Base-by-base conservation (phyloP, 2,888 invertebrate genomes). In the Byasa hedistus region DNA sequence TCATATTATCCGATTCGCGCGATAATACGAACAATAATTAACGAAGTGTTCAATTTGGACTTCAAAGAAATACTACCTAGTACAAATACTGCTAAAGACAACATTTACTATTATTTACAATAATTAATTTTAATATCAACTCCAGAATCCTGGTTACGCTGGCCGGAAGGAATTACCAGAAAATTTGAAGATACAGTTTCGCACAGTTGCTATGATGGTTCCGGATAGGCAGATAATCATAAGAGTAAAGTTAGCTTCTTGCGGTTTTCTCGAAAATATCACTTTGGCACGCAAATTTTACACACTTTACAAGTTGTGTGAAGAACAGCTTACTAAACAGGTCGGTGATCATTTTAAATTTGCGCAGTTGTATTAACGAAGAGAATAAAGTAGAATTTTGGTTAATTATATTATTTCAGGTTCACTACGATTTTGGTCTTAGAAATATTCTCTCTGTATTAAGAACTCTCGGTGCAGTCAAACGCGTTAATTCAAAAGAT, bases 181-280 rank as follows among this genome's bases (percentile, higher is more conserved):
- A 89, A 99, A 99, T 89, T 92, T 99, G 73, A 99, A 99, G 92
- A 98, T 99, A 76, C 98, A 99, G 87, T 99, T 99, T 87, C 95
- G 99, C 64, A 98, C 98, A 0, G 98, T 99, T 0, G 98, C 99
- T 55, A 99, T 99, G 99, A 98, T 99, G 98, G 98, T 99, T 21
- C 98, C 99, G 0, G 99, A 99, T 84, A 92, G 98, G 68, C 98
- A 98, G 88, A 99, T 99, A 78, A 99, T 99, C 78, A 99, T 99
- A 73, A 92, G 98, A 70, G 99, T 99, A 0, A 99, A 99, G 88
- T 89, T 99, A 61, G 98, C 98, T 22, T 97, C 97, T 72, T 98
- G 98, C 82, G 99, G 99, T 32, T 99, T 99, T 84, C 89, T 98
- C 55, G 98, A 99, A 85, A 99, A 99, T 82, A 97, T 98, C 52